Evolutionary conservation across 2,888 invertebrate species (phyloP), one percentile per base, ranked within the genome.

Genomic region (Melanophora roralis): DNA sequence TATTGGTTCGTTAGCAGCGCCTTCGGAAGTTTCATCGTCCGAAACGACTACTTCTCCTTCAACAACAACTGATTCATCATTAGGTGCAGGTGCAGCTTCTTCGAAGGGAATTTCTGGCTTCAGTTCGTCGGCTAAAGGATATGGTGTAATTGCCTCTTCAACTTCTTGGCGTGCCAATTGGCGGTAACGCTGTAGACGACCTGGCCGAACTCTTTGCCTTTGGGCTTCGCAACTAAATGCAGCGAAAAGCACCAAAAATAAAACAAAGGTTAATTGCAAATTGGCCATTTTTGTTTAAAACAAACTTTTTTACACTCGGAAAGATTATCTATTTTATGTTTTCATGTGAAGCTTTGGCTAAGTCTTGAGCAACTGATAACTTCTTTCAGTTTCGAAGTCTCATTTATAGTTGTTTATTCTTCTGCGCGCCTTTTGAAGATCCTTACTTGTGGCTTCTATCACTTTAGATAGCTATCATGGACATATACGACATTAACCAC

Each of bases 261-360:
- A 45, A 45, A 73, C 68, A 59, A 80, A 7, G 53, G 68, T 14
- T 53, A 83, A 81, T 83, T 85, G 86, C 34, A 87, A 81, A 79
- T 87, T 88, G 57, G 84, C 83, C 87, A 88, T 88, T 74, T 81
- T 81, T 12, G 23, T 19, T 60, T 23, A 9, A 51, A 36, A 19
- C 6, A 21, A 45, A 67, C 47, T 53, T 60, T 2, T 53, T 14
- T 16, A 36, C 40, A 23, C 65, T 62, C 65, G 55, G 32, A 62
- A 34, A 12, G 3, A 6, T 27, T 27, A 5, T 27, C 6, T 27
- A 38, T 60, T 36, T 32, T 32, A 53, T 27, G 32, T 32, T 36
- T 27, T 8, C 34, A 38, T 76, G 57, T 73, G 68, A 53, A 73
- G 62, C 76, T 73, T 68, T 64, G 67, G 57, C 51, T 51, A 51